These are phyloP conservation scores for Drosophila leontia DNA, from an alignment of 1,140 invertebrate species.

Conservation along the genomic window DNA sequence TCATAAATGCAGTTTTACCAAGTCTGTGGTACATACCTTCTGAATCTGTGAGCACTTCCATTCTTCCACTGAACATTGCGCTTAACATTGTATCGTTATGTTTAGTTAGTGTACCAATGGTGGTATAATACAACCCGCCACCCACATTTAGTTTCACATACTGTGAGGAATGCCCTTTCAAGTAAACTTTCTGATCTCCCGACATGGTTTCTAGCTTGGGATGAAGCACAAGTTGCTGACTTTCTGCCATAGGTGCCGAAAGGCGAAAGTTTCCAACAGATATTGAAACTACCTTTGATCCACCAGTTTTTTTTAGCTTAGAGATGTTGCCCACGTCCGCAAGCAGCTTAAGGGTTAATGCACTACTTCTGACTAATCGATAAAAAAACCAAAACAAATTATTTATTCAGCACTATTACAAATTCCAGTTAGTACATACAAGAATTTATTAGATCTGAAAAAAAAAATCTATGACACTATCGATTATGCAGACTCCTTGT, in stretches of 20 bases:
- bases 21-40: conserved; percentile 90
- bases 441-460: too few species aligned
- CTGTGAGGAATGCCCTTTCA: conserved; percentile 95
- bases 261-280: conserved; percentile 21
- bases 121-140: conserved; percentile 95
- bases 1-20: neutral
- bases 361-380: conserved; percentile 64
- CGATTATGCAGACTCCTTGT: too few species aligned
- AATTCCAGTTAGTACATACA: too few species aligned
- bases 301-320: conserved; percentile 49
- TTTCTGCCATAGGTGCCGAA: conserved; percentile 26
- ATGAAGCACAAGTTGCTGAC: conserved; percentile 63
- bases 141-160: conserved; percentile 99
- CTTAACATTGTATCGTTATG: conserved; percentile 99
- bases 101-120: conserved; percentile 98
- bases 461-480: too few species aligned
- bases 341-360: conserved; percentile 31
- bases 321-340: conserved; percentile 59
- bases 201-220: conserved; percentile 70
- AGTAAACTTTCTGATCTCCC: conserved; percentile 91
- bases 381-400: too few species aligned
- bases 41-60: conserved; percentile 98
- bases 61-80: conserved; percentile 99
- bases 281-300: conserved; percentile 6
- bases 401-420: too few species aligned